A percentile compares a stretch with the other conserved stretches of the same genome.
Evolutionary conservation across 2,888 invertebrate genomes (phyloP).

Genomic region (Tiliacea aurago): DNA sequence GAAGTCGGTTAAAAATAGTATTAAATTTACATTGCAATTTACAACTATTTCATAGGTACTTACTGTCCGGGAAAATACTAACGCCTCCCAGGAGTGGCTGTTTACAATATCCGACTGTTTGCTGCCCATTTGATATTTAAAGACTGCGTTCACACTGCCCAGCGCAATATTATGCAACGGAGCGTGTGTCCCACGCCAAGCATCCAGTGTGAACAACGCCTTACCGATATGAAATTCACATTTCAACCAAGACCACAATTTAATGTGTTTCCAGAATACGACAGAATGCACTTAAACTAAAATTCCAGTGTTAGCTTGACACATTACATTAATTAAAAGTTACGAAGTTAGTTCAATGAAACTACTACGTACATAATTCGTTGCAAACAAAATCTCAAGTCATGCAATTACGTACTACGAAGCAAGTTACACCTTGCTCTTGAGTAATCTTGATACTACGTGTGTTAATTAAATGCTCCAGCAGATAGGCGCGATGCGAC

Average conservation of each 20-base stretch:
- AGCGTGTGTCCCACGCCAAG: neutral
- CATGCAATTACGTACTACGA: slow-evolving; percentile 9
- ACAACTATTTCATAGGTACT: neutral
- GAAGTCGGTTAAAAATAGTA: no score
- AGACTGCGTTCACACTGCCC: neutral
- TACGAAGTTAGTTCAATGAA: no score
- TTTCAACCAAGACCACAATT: neutral
- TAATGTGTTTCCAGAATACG: neutral
- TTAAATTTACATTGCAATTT: neutral
- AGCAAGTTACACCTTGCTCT: slow-evolving; percentile 6
- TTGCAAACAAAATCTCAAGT: neutral
- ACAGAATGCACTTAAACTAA: neutral
- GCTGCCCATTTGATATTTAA: neutral
- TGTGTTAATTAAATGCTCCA: slow-evolving; percentile 20
- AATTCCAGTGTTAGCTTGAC: neutral
- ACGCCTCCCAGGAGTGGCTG: neutral
- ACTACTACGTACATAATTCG: neutral
- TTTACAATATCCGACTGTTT: neutral
- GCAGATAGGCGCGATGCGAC: no score
- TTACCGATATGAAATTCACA: neutral
- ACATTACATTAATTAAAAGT: neutral
- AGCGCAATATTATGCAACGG: neutral
- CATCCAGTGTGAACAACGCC: neutral
- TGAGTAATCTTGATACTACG: slow-evolving; percentile 4
- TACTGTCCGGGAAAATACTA: neutral